Percentiles rank a stretch among this genome's conserved stretches.
These are phyloP conservation scores for Drosophila repleta DNA, from an alignment of 1,140 invertebrate species.

Conservation along the genomic window DNA sequence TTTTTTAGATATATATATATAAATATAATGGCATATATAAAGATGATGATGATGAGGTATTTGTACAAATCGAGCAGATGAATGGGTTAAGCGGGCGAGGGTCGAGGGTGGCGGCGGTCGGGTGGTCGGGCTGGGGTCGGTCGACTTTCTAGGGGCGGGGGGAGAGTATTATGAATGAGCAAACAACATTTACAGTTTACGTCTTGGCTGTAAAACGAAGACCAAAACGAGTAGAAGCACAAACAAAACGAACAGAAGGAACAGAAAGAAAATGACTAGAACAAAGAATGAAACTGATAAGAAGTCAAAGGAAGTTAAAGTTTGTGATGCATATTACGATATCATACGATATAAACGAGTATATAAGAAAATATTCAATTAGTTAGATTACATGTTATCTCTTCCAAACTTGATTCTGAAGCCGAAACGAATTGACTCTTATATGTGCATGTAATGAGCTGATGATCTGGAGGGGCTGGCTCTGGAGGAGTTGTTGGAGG, in stretches of 20 bases:
- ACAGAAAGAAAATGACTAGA: slow-evolving; percentile 42
- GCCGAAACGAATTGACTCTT: slow-evolving; percentile 85
- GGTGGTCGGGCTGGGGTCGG: no score
- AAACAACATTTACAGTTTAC: slow-evolving; percentile 41
- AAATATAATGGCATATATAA: slow-evolving; percentile 12
- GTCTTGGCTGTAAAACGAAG: slow-evolving; percentile 36
- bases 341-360: slow-evolving; percentile 60
- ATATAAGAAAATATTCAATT: slow-evolving; percentile 78
- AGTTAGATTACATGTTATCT: slow-evolving; percentile 86
- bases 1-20: slow-evolving; percentile 4
- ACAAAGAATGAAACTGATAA: slow-evolving; percentile 8
- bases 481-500: slow-evolving; percentile 92
- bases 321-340: slow-evolving; percentile 39
- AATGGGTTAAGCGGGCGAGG: neutral
- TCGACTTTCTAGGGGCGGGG: no score
- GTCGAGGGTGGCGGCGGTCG: neutral
- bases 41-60: neutral
- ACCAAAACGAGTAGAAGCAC: slow-evolving; percentile 28
- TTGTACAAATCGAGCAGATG: slow-evolving; percentile 12
- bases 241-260: slow-evolving; percentile 40
- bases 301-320: neutral
- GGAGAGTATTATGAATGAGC: slow-evolving; percentile 2
- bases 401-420: slow-evolving; percentile 88
- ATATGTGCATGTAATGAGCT: slow-evolving; percentile 85
- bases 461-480: slow-evolving; percentile 91